Evolutionary conservation across 1,140 invertebrate species (phyloP), one percentile per base, ranked within the genome.

Genomic region (Zaprionus ghesquierei): DNA sequence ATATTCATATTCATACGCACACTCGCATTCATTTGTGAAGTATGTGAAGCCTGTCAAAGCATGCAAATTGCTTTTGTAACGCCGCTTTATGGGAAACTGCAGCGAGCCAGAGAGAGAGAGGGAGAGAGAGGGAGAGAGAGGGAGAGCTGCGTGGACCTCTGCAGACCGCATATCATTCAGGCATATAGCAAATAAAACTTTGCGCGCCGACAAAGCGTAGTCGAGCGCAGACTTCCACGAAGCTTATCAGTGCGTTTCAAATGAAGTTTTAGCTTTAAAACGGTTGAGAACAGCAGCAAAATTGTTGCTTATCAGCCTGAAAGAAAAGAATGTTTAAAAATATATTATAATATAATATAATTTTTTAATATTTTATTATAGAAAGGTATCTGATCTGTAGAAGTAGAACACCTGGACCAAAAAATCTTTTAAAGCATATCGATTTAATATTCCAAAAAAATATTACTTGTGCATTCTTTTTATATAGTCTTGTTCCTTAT

Each of bases 61-160:
- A 68, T 87, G 82, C 84, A 86, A 86, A 86, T 87, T 77, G 84
- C 54, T 70, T 86, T 79, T 55, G 82, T 50, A 44, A 78, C 79
- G 81, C 82, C 27, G 44, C 78, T 86, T 86, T 87, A 87, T 86
- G 82, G 82, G 82, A 86, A 87, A 68, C 35, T 38, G 5, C 35
- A 15, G n/a, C n/a, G n/a, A 38, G 35, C n/a, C 2, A 35, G 33
- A 38, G n/a, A 38, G n/a, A 6, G 2, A 6, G 35, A 15, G 33
- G 5, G n/a, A n/a, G 35, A n/a, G 5, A 5, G 33, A n/a, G 25
- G 3, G 4, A 35, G 5, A 5, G 1, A 35, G 35, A 15, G n/a
- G n/a, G 13, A 15, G 35, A 6, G n/a, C 1, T n/a, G 1, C 1
- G n/a, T 38, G 5, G 35, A 38, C 13, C 13, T n/a, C 1, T 5